phyloP scores from a whole-genome alignment of 2,888 invertebrate species.

The Calameuta filiformis region DNA sequence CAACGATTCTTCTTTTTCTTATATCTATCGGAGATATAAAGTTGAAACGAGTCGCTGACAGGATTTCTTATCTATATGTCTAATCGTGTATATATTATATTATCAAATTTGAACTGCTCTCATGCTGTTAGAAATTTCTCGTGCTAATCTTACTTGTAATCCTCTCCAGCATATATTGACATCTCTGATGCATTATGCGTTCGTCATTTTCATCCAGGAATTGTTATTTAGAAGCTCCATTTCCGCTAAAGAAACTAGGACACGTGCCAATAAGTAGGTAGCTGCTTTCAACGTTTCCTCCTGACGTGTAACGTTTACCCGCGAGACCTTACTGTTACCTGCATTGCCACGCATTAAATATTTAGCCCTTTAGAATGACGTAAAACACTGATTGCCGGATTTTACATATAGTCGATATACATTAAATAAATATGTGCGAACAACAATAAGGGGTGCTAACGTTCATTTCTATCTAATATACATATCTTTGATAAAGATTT shows the following conservation, averaged over 20 bases:
- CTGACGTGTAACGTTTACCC: slow-evolving; percentile 22
- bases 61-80: neutral
- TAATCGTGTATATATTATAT: too few relatives aligned
- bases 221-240: slow-evolving; percentile 41
- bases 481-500: neutral
- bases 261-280: slow-evolving; percentile 1
- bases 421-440: neutral
- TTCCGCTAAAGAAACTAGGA: slow-evolving; percentile 27
- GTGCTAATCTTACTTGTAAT: neutral
- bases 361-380: neutral
- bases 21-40: neutral
- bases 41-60: neutral
- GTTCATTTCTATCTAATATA: neutral
- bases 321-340: slow-evolving; percentile 21
- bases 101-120: neutral
- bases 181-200: neutral
- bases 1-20: neutral
- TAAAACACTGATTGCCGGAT: neutral
- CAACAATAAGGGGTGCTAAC: neutral
- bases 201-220: slow-evolving; percentile 12
- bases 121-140: neutral
- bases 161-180: neutral
- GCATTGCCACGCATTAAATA: slow-evolving; percentile 11
- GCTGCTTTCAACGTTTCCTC: slow-evolving; percentile 25
- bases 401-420: neutral